Conservation (phyloP, 2,113 vertebrate genomes). For the Tachysurus vachellii region DNA sequence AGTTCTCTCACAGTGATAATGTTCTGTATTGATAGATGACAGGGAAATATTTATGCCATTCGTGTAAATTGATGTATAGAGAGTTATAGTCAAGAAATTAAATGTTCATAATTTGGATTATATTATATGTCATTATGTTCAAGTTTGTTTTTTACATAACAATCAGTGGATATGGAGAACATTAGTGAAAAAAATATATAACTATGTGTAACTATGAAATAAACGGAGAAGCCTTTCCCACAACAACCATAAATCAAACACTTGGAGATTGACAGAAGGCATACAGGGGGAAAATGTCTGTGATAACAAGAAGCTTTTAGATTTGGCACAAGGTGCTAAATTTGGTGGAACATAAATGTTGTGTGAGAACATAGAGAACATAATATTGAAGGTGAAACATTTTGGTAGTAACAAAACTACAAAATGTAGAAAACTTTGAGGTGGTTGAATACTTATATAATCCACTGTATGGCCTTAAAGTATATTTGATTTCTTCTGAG, state of each 20-base stretch:
- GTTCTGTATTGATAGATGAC: neutral
- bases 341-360: too few relatives aligned
- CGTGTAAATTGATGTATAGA: neutral
- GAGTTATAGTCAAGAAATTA: neutral
- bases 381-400: neutral
- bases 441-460: neutral
- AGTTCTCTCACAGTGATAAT: slow-evolving; percentile 49
- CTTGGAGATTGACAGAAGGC: neutral
- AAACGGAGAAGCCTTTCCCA: neutral
- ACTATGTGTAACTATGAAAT: neutral
- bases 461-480: neutral
- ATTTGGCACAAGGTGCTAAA: neutral
- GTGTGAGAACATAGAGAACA: neutral
- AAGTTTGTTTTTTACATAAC: neutral
- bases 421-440: neutral
- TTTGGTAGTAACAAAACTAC: neutral
- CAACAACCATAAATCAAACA: neutral
- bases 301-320: neutral
- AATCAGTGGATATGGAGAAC: neutral
- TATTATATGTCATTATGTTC: neutral
- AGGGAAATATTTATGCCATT: neutral
- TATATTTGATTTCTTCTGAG: neutral
- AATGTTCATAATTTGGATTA: neutral
- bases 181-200: neutral
- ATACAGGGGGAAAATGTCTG: neutral